Conservation (phyloP, 1,140 invertebrate species). For the Hormaphis cornu region DNA sequence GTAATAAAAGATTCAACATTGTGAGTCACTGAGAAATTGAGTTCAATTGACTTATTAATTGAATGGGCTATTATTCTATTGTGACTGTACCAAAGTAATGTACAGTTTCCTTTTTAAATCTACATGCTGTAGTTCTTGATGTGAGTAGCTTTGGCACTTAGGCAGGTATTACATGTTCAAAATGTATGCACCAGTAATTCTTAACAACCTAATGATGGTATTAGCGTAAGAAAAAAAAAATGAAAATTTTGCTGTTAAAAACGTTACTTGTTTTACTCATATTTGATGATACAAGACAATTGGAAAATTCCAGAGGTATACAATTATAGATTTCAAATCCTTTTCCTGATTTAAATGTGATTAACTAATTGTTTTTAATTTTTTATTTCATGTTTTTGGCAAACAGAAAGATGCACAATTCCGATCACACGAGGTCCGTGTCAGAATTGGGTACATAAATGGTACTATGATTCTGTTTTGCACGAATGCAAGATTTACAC, state of each 20-base stretch:
- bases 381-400: background rate
- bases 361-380: background rate
- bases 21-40: constrained; percentile 24
- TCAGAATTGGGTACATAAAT: constrained; percentile 56
- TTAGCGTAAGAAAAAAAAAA: constrained; percentile 1
- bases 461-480: constrained; percentile 59
- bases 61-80: constrained; percentile 29
- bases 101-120: constrained; percentile 25
- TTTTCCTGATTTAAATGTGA: background rate
- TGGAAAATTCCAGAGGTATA: constrained; percentile 9
- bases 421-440: constrained; percentile 44
- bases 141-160: background rate
- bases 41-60: constrained; percentile 22
- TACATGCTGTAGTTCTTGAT: constrained; percentile 4
- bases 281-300: background rate
- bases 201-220: background rate
- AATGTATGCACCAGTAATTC: background rate
- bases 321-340: background rate
- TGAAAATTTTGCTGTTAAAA: background rate
- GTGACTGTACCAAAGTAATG: background rate
- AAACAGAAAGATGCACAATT: constrained; percentile 12
- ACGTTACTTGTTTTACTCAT: background rate
- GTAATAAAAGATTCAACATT: background rate
- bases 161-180: background rate
- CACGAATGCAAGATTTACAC: constrained; percentile 59